Percentiles rank a stretch among this genome's conserved stretches.
These are phyloP conservation scores for Troides aeacus DNA, from an alignment of 2,888 invertebrate genomes.

Conservation along the genomic window DNA sequence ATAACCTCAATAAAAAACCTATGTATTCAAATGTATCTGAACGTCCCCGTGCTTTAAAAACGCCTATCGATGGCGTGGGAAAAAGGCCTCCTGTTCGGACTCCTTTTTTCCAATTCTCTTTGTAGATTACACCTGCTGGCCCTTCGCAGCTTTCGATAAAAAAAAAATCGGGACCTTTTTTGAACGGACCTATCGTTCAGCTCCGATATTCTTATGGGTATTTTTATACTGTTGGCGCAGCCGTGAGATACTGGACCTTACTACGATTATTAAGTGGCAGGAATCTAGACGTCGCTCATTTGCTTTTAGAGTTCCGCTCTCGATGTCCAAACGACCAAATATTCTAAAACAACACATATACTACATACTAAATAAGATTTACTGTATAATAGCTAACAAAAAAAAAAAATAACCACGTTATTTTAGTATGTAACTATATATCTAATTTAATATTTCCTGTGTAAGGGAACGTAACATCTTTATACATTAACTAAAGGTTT, in stretches of 20 bases:
- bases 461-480: too few species aligned
- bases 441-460: too few species aligned
- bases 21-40: constrained; percentile 26
- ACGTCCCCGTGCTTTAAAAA: constrained; percentile 52
- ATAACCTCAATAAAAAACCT: constrained; percentile 33
- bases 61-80: constrained; percentile 72
- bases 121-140: constrained; percentile 77
- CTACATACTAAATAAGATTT: too few species aligned
- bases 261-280: constrained; percentile 77
- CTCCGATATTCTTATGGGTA: constrained; percentile 56
- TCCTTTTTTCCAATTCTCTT: constrained; percentile 75
- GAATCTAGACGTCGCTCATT: constrained; percentile 66
- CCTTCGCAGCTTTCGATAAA: constrained; percentile 76
- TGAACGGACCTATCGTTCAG: constrained; percentile 58
- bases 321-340: too few species aligned
- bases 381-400: too few species aligned
- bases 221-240: constrained; percentile 62
- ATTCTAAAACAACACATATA: too few species aligned
- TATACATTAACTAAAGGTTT: too few species aligned
- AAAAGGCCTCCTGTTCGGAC: constrained; percentile 76
- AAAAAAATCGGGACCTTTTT: constrained; percentile 71
- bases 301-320: constrained; percentile 45
- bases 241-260: constrained; percentile 73
- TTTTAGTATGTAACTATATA: too few species aligned
- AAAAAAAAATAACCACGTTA: too few species aligned